Evolutionary conservation across 2,113 vertebrate genomes (phyloP).

Genomic region (Cavia porcellus): DNA sequence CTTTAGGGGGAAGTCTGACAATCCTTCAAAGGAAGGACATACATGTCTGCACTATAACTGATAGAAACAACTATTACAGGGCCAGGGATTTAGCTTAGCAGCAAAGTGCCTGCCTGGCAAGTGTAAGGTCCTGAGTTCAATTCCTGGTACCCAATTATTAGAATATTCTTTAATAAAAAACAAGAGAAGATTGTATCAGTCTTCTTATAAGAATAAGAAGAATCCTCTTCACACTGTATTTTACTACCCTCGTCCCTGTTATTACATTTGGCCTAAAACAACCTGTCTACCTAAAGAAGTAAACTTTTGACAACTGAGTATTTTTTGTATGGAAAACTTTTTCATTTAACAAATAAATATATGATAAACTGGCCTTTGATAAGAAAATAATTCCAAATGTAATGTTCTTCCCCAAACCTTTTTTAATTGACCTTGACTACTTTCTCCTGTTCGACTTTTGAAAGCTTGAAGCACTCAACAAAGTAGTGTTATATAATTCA

Average conservation of each 20-base stretch:
- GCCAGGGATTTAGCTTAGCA: no score
- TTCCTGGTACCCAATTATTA: no score
- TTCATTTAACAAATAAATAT: conserved; percentile 25
- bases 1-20: neutral
- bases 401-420: neutral
- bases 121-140: no score
- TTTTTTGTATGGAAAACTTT: neutral
- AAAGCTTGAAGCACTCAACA: neutral
- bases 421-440: neutral
- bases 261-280: conserved; percentile 20
- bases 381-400: conserved; percentile 11
- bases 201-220: neutral
- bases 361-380: neutral
- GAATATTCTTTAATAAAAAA: neutral
- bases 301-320: conserved; percentile 37
- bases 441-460: neutral
- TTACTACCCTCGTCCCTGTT: conserved; percentile 10
- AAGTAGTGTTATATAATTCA: neutral
- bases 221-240: neutral
- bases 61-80: conserved; percentile 40
- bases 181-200: neutral
- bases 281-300: neutral
- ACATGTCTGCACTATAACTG: neutral
- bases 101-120: no score
- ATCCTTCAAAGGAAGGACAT: conserved; percentile 28